Conservation (phyloP, 1,140 invertebrate genomes). For the Apis cerana region DNA sequence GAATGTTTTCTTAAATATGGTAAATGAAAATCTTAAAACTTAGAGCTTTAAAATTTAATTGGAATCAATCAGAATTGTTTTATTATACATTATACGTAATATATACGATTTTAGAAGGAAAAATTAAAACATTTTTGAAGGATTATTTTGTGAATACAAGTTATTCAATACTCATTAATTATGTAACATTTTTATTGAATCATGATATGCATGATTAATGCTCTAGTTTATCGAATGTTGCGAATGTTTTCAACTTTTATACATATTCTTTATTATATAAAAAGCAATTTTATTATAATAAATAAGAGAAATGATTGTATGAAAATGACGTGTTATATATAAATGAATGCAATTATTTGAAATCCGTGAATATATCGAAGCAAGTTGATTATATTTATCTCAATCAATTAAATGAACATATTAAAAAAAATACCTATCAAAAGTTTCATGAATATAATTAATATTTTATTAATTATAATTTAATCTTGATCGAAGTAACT, state of each 20-base stretch:
- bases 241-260: background rate
- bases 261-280: constrained; percentile 16
- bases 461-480: background rate
- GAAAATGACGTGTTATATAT: background rate
- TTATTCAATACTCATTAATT: constrained; percentile 29
- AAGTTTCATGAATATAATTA: background rate
- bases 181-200: constrained; percentile 38
- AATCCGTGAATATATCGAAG: background rate
- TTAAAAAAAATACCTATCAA: background rate
- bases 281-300: constrained; percentile 29
- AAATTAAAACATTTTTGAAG: background rate
- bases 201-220: constrained; percentile 37
- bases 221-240: constrained; percentile 6
- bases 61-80: background rate
- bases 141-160: constrained; percentile 8
- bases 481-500: background rate
- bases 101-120: background rate
- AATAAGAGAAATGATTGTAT: constrained; percentile 30
- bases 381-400: constrained; percentile 12
- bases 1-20: background rate
- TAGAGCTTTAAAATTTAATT: no score
- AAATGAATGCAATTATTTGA: constrained; percentile 12
- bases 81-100: no score
- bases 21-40: background rate
- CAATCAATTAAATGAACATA: background rate